Conservation (phyloP, 2,888 invertebrate species). For the Callimorpha dominula region DNA sequence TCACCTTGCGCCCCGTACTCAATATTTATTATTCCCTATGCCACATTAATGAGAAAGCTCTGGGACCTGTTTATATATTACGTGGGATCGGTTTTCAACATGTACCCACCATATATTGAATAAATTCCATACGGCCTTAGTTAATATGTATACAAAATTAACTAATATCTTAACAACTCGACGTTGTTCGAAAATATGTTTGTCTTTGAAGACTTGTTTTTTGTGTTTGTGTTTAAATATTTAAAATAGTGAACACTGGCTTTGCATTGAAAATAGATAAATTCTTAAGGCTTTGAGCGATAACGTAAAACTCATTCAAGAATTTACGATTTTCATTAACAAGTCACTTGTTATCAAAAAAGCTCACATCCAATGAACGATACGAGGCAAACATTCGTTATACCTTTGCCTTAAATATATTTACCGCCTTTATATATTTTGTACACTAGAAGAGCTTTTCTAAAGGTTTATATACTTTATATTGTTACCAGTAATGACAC, state of each 20-base stretch:
- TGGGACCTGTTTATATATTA: constrained; percentile 63
- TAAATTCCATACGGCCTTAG: constrained; percentile 48
- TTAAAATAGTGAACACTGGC: constrained; percentile 38
- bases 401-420: too few species aligned
- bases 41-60: constrained; percentile 69
- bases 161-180: constrained; percentile 57
- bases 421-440: too few species aligned
- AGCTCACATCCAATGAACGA: constrained; percentile 23
- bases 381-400: constrained; percentile 1
- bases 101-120: constrained; percentile 48
- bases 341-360: constrained; percentile 21
- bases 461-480: too few species aligned
- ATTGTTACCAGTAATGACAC: too few species aligned
- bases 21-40: constrained; percentile 69
- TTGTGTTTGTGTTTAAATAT: constrained; percentile 41
- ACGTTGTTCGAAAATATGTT: constrained; percentile 34
- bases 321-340: constrained; percentile 27
- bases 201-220: constrained; percentile 51
- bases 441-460: too few species aligned
- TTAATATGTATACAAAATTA: constrained; percentile 54
- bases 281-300: constrained; percentile 24
- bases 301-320: constrained; percentile 22
- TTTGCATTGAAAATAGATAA: constrained; percentile 33
- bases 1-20: constrained; percentile 58
- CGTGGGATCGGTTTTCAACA: constrained; percentile 34